Evolutionary conservation across 2,113 vertebrate genomes (phyloP).

Genomic region (Origma solitaria): DNA sequence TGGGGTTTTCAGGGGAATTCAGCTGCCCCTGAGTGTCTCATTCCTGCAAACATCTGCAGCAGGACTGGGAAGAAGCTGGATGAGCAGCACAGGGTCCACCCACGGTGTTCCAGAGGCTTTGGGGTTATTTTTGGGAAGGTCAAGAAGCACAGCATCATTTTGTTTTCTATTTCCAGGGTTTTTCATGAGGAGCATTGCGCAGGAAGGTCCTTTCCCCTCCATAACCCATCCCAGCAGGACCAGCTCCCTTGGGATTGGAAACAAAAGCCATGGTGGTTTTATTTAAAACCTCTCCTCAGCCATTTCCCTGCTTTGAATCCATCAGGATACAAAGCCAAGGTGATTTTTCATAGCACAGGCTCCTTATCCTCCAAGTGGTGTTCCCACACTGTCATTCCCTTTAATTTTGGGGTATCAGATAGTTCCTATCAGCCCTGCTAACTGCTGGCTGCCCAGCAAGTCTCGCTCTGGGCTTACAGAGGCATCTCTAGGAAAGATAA

Average conservation of each 20-base stretch:
- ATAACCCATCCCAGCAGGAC: background rate
- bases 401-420: background rate
- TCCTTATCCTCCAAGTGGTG: background rate
- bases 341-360: background rate
- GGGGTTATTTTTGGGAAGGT: background rate
- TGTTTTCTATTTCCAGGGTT: background rate
- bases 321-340: background rate
- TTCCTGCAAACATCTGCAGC: background rate
- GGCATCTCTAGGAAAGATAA: background rate
- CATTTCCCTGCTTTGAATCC: background rate
- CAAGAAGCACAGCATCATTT: background rate
- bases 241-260: background rate
- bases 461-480: background rate
- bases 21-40: background rate
- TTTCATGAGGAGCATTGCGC: background rate
- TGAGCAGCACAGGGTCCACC: background rate
- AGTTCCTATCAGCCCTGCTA: background rate
- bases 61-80: background rate
- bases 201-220: background rate
- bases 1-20: background rate
- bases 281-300: background rate
- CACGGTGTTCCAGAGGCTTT: background rate
- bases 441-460: background rate
- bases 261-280: fast-evolving
- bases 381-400: background rate